Evolutionary conservation across 1,140 invertebrate genomes (phyloP).

Genomic region (Cataglyphis hispanica): DNA sequence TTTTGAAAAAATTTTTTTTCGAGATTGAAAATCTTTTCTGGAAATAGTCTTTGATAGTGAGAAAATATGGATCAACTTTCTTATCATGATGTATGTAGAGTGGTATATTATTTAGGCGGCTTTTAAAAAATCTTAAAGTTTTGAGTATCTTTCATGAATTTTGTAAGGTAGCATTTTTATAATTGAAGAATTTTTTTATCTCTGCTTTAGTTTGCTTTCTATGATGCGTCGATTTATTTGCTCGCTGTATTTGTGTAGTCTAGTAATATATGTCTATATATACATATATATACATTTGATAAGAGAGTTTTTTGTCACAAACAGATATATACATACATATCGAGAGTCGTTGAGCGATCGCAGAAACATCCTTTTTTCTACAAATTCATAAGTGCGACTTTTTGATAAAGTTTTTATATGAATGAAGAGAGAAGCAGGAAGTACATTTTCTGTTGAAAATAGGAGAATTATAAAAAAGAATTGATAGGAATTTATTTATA

Average conservation of each 20-base stretch:
- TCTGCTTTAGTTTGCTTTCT: constrained; percentile 48
- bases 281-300: constrained; percentile 26
- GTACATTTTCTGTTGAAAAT: constrained; percentile 7
- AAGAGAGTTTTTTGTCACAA: constrained; percentile 12
- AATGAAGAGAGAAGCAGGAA: constrained; percentile 9
- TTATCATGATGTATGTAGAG: constrained; percentile 1
- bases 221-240: constrained; percentile 47
- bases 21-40: background rate
- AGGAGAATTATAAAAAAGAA: background rate
- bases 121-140: constrained; percentile 47
- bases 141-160: constrained; percentile 31
- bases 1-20: constrained; percentile 13
- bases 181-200: constrained; percentile 31
- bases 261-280: constrained; percentile 3
- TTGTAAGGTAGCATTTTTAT: constrained; percentile 35
- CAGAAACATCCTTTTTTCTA: constrained; percentile 42
- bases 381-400: constrained; percentile 22
- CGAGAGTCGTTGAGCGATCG: constrained; percentile 5
- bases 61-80: constrained; percentile 12
- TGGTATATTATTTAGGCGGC: background rate
- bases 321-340: background rate
- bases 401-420: constrained; percentile 62
- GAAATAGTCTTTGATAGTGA: constrained; percentile 11
- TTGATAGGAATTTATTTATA: constrained; percentile 4
- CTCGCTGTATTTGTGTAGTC: constrained; percentile 29